Evolutionary conservation across 2,888 invertebrate genomes (phyloP), one percentile per base, ranked within the genome.

Genomic region (Caenorhabditis sp.): DNA sequence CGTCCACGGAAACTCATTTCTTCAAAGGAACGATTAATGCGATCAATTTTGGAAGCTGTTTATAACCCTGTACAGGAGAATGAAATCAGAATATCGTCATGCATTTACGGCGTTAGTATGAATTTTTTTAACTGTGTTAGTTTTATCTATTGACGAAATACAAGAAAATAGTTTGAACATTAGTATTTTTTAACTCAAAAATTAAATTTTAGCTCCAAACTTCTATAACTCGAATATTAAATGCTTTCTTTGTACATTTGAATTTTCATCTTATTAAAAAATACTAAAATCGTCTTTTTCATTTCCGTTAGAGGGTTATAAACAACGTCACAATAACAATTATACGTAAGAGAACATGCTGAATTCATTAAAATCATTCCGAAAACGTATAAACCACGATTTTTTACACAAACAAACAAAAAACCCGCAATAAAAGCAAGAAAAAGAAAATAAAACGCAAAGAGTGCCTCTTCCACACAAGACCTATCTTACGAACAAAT

Each of bases 1-100:
- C 78, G 36, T 25, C 80, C 79, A 63, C 81, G 77, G 72, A 82
- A 82, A 61, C 80, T 80, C 82, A 82, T 82, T 59, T 56, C 26
- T 53, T 50, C 20, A 20, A 50, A 50, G 20, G 20, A 50, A n/a
- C 20, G 20, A 50, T 20, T 50, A 20, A 50, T 50, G 17, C 14
- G 50, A 50, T 50, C 50, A 50, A 14, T 14, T 50, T 50, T 50
- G 4, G 20, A 50, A 50, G 20, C 50, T 36, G 36, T 36, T 36
- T 27, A 10, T 53, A n/a, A 27, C 20, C 14, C 59, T 38, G n/a
- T 53, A 52, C 26, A 63, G 59, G 63, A 60, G 43, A 36, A 38
- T 14, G 31, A 3, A 31, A 8, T 8, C 10, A 36, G 10, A 36
- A 36, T 8, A 5, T 5, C 5, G 5, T 36, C 36, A 36, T 36